phyloP scores from a whole-genome alignment of 1,140 invertebrate species.

The Stratiolaelaps scimitus region DNA sequence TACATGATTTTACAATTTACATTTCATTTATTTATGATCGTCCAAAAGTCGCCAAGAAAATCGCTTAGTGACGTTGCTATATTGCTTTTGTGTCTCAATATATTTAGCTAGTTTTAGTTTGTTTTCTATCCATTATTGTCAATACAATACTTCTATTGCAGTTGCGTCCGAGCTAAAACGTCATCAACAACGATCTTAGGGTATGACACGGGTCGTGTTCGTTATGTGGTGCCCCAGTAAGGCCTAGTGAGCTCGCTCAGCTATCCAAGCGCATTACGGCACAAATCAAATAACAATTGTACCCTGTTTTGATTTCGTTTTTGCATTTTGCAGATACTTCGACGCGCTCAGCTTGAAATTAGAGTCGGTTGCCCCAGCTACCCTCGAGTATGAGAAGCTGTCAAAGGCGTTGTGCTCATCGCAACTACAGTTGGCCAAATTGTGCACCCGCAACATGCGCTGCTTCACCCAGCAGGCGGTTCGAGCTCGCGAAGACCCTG shows the following conservation, averaged over 20 bases:
- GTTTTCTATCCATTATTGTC: too few relatives aligned
- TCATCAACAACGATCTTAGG: neutral
- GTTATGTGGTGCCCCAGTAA: neutral
- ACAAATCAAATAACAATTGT: neutral
- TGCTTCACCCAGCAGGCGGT: conserved; percentile 37
- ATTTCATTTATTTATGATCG: too few relatives aligned
- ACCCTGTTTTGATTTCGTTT: neutral
- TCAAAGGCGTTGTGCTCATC: conserved; percentile 37
- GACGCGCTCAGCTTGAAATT: conserved; percentile 36
- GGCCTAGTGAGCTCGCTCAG: neutral
- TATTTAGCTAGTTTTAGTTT: too few relatives aligned
- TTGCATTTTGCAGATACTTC: conserved; percentile 32
- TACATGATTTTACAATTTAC: too few relatives aligned
- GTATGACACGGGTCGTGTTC: neutral
- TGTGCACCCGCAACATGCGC: conserved; percentile 38
- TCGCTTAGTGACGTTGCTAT: too few relatives aligned
- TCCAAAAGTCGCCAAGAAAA: too few relatives aligned
- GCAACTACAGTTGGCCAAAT: conserved; percentile 37
- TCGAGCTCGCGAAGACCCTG: conserved; percentile 10
- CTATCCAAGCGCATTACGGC: neutral
- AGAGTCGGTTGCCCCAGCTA: conserved; percentile 36
- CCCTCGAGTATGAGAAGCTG: conserved; percentile 36
- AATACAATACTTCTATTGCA: too few relatives aligned
- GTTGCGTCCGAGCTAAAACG: too few relatives aligned
- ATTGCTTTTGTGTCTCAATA: too few relatives aligned